Conservation (phyloP, 2,888 invertebrate genomes). For the Chloroclysta siterata region DNA sequence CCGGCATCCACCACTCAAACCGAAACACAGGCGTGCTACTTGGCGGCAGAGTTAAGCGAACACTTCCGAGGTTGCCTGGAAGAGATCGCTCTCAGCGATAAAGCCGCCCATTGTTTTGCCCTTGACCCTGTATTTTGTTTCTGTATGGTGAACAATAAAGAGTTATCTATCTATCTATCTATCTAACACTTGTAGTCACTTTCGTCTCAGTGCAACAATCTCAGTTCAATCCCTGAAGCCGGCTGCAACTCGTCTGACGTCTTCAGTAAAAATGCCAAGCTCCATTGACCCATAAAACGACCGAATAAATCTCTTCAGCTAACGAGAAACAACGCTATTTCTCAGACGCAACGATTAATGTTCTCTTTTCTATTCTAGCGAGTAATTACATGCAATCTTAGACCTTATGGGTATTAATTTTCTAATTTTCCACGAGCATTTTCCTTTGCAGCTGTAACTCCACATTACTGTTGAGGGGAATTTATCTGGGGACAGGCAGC, state of each 20-base stretch:
- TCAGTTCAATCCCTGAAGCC: not conserved
- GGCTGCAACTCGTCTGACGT: not conserved
- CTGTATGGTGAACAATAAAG: too few relatives aligned
- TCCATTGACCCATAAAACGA: slow-evolving; percentile 32
- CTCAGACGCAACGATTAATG: slow-evolving; percentile 43
- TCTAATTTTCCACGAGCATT: slow-evolving; percentile 42
- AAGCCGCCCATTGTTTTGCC: too few relatives aligned
- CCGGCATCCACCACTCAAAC: too few relatives aligned
- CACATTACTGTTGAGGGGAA: slow-evolving; percentile 52
- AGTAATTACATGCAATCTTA: slow-evolving; percentile 46
- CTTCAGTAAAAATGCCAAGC: slow-evolving; percentile 11
- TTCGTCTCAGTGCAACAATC: too few relatives aligned
- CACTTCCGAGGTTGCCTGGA: too few relatives aligned
- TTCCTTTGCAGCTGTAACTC: slow-evolving; percentile 46
- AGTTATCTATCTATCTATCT: too few relatives aligned
- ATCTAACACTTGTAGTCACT: too few relatives aligned
- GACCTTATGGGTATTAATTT: slow-evolving; percentile 43
- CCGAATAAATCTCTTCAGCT: slow-evolving; percentile 36
- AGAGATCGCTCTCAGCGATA: too few relatives aligned
- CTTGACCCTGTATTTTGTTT: too few relatives aligned
- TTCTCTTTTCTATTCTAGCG: slow-evolving; percentile 37
- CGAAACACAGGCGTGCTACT: too few relatives aligned
- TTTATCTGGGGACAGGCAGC: slow-evolving; percentile 52
- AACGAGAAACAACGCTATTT: slow-evolving; percentile 44
- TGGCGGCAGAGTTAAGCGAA: too few relatives aligned